Evolutionary conservation across 2,797 vertebrate species (phyloP).

Genomic region (Allobates femoralis): DNA sequence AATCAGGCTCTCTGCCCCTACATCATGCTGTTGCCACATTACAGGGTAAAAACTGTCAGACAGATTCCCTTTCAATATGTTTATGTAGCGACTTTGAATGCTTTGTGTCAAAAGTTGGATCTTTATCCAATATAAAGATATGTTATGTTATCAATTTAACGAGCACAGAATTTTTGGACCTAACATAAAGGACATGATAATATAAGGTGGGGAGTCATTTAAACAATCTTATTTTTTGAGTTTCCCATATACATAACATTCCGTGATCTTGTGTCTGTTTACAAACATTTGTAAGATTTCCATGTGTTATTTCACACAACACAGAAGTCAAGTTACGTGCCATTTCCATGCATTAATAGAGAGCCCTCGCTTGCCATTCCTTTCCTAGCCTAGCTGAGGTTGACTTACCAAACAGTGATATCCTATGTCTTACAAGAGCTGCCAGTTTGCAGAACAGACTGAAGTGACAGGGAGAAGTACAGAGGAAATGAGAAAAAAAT

Average conservation of each 20-base stretch:
- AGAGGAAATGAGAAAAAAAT: slow-evolving; percentile 57
- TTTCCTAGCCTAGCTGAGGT: slow-evolving; percentile 34
- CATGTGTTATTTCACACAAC: slow-evolving; percentile 35
- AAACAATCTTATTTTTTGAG: not conserved
- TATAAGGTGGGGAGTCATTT: not conserved
- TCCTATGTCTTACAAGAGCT: slow-evolving; percentile 99
- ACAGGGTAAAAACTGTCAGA: not conserved
- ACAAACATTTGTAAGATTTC: slow-evolving; percentile 1
- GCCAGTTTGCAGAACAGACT: slow-evolving; percentile 99
- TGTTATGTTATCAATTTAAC: not conserved
- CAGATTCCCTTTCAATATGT: not conserved
- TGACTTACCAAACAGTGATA: slow-evolving; percentile 98
- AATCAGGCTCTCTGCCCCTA: no score
- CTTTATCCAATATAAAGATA: not conserved
- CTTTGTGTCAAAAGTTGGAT: not conserved
- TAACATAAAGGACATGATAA: not conserved
- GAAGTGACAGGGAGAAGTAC: slow-evolving; percentile 68
- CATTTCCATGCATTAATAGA: slow-evolving; percentile 17
- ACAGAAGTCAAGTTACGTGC: slow-evolving; percentile 30
- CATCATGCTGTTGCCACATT: no score
- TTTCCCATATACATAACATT: not conserved
- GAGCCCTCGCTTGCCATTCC: slow-evolving; percentile 15
- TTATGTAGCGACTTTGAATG: not conserved
- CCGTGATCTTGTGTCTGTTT: slow-evolving; percentile 20
- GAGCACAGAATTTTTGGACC: not conserved